Base-by-base conservation (phyloP, 1,140 invertebrate species). In the Drosophila persimilis region DNA sequence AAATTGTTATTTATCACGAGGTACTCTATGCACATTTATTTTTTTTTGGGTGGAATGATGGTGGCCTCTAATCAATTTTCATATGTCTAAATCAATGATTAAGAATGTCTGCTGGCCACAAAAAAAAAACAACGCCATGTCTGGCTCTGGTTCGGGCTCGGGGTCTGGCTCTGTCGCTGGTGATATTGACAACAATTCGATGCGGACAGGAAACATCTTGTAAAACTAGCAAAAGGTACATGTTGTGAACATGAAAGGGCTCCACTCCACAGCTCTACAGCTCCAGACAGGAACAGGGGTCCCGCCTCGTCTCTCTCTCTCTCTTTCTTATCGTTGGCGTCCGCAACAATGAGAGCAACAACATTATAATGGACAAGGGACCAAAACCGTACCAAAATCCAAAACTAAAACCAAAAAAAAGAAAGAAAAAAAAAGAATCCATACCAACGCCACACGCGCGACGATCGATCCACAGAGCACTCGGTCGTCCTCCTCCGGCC, bases 201-300 rank as follows among this genome's bases (percentile, higher is more conserved):
- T 89, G 78, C 73, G 75, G 75, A 90, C 88, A 90, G 89, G 89
- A 90, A 90, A 90, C 89, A 90, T 90, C 88, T 79, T 90, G 89
- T 90, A 90, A 90, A 90, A 90, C 89, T 80, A 90, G 89, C 80
- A 89, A 90, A 85, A 75, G 78, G 70, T 73, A 90, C 89, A 90
- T 90, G 83, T 86, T 88, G 80, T 89, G 80, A 84, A 89, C 80
- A 89, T 89, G 73, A 81, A 88, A 88, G 78, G 77, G 80, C 57
- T 20, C 20, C 20, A 20, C 66, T 71, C 56, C 65, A 56, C 73
- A 65, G 58, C 26, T 51, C 31, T 52, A 8, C 31, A 50, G 24
- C 24, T 22, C 1, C 35, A 39, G 35, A 39, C 35, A 39, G 35
- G 11, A 0, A 39, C 35, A 39, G 35, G 11, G 9, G 3, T 39